Base-by-base conservation (phyloP, 2,113 vertebrate genomes). In the Cranoglanis bouderius region DNA sequence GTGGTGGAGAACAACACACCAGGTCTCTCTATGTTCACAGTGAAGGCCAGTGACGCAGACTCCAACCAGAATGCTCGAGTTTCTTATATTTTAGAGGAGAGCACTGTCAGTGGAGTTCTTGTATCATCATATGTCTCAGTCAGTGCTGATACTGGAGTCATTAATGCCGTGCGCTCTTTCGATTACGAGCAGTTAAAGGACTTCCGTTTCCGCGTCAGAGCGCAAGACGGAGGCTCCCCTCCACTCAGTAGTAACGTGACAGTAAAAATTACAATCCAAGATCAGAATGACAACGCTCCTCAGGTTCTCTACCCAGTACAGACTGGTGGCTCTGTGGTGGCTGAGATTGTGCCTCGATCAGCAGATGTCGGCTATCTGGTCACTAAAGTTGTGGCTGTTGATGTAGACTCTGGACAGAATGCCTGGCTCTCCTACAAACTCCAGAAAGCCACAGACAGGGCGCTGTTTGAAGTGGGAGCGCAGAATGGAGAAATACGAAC, bases 1-100 rank as follows among this genome's bases (percentile, higher is more conserved):
- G 89, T 95, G 21, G 85, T 85, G 1, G 89, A 92, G 88, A 93
- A 94, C 19, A 93, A 94, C 21, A 90, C 90, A n/a, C 94, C 92
- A 1, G 93, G 93, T 4, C 35, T 92, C 24, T 91, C 93, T 10
- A 67, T 90, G 63, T 87, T 84, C 53, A 82, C 82, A 24, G 55
- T 91, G 40, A 86, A 87, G 59, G 91, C 87, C 19, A 77, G 77
- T 0, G 94, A 95, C 29, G 88, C 81, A 0, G 95, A 96, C 59
- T 92, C 83, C 4, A 92, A 90, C 14, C 91, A 93, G 5, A 95
- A 95, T n/a, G 93, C 92, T 1, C 91, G 88, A 32, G 55, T 95
- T 51, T 92, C 88, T 74, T 94, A 93, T 59, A 91, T 90, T 19
- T 83, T 93, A 57, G 77, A 90, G 61, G 46, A 85, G 32, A 51